Base-by-base conservation (phyloP, 2,797 vertebrate species). In the Phataginus tetradactyla region DNA sequence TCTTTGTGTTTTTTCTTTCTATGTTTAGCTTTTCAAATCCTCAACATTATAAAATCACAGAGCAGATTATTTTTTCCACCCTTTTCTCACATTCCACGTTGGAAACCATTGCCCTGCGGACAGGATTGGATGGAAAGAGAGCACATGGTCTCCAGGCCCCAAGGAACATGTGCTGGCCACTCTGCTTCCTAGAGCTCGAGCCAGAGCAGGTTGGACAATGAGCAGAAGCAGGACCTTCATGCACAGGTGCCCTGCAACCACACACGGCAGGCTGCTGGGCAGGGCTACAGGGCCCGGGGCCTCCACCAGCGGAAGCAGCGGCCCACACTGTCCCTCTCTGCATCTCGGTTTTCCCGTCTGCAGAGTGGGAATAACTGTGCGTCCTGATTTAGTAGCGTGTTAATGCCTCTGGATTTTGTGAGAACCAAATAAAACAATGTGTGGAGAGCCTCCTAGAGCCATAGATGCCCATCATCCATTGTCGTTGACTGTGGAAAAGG, bases 121-220 rank as follows among this genome's bases (percentile, higher is more conserved):
- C 5, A 1, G 8, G 10, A 5, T 6, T 18, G 34, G 27, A 18
- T 9, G 55, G 68, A 4, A 34, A 71, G 7, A 1, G 32, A 49
- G 39, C 61, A 20, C 5, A 1, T 9, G 5, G 79, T 23, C 42
- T 37, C 1, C 27, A 42, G 42, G 90, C 27, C 45, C 57, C 21
- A 0, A 1, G 29, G 25, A 77, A 6, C 4, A 0, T 4, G 2
- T 7, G 2, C 4, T 0, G 25, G 51, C 25, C 49, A 9, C 1
- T 3, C 6, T 7, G 34, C 61, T 12, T 18, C 63, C 49, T 39
- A 1, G 0, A 4, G 8, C 27, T 39, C 7, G 12, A 55, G 61
- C 61, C 49, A 55, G 42, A 53, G 53, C 34, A 20, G 45, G 29
- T 4, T 6, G 34, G 68, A 74, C 51, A 12, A 13, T 1, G 18